phyloP scores from a whole-genome alignment of 2,888 invertebrate species.

The Drosophila pseudotalamancana region DNA sequence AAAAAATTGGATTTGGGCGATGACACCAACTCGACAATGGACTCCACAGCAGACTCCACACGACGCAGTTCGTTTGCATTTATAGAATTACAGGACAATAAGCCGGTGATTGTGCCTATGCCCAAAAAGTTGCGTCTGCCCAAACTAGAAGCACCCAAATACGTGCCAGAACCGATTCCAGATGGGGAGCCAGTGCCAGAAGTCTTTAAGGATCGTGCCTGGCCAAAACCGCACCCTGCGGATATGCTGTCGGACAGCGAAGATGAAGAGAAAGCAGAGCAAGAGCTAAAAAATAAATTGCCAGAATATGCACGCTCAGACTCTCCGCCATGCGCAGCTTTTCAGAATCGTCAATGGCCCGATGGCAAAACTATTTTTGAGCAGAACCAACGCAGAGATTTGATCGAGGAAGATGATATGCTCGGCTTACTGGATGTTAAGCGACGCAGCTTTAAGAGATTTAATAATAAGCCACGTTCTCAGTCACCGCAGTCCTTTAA shows the following conservation, averaged over 20 bases:
- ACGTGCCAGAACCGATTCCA: conserved; percentile 54
- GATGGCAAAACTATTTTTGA: conserved; percentile 76
- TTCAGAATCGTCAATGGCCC: conserved; percentile 78
- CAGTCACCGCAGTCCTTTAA: conserved; percentile 67
- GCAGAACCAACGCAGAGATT: conserved; percentile 24
- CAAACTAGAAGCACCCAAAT: conserved; percentile 60
- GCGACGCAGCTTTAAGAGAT: conserved; percentile 18
- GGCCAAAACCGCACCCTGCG: conserved; percentile 68
- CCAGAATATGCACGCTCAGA: conserved; percentile 70
- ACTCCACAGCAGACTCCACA: conserved; percentile 65
- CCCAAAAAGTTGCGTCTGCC: conserved; percentile 75
- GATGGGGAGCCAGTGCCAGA: conserved; percentile 63
- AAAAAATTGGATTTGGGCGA: conserved; percentile 71
- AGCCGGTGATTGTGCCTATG: conserved; percentile 78
- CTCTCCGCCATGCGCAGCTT: conserved; percentile 63
- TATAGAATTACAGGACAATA: conserved; percentile 79
- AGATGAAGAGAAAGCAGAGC: conserved; percentile 36
- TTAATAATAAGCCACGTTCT: conserved; percentile 63
- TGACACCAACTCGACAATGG: conserved; percentile 47
- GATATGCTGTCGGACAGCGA: conserved; percentile 34
- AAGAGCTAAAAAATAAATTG: conserved; percentile 34
- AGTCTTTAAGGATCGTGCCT: conserved; percentile 73
- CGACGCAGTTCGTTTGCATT: conserved; percentile 81
- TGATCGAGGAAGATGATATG: conserved; percentile 47
- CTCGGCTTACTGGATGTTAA: conserved; percentile 28